phyloP scores from a whole-genome alignment of 2,113 vertebrate species.

The Channa argus region DNA sequence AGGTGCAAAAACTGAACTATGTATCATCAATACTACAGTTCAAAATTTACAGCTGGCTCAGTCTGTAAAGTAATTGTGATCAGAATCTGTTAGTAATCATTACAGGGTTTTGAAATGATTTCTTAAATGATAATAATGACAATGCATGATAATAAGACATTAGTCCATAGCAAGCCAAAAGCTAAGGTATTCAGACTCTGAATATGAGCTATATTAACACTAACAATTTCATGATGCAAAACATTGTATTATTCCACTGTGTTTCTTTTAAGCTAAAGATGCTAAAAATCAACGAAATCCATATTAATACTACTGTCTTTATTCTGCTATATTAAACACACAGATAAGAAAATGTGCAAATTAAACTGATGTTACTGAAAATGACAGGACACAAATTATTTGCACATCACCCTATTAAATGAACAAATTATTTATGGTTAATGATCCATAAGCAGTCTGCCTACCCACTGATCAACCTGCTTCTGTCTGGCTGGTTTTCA shows the following conservation, averaged over 20 bases:
- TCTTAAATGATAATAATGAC: not conserved
- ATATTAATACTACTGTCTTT: not conserved
- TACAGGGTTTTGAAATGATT: not conserved
- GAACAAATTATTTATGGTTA: constrained; percentile 17
- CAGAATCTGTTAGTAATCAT: not conserved
- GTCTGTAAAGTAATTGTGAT: not conserved
- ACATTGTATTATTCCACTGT: too few relatives aligned
- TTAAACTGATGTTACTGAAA: not conserved
- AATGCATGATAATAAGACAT: too few relatives aligned
- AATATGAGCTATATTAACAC: too few relatives aligned
- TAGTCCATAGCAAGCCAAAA: too few relatives aligned
- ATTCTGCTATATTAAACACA: not conserved
- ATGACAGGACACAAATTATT: not conserved
- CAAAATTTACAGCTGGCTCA: not conserved
- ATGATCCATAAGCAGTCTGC: constrained; percentile 2
- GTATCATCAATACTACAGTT: too few relatives aligned
- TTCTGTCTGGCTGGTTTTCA: not conserved
- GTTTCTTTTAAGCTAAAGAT: too few relatives aligned
- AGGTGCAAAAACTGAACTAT: not conserved
- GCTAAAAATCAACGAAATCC: not conserved
- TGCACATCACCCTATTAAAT: not conserved
- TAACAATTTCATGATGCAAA: too few relatives aligned
- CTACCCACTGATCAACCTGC: not conserved
- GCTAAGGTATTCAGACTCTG: too few relatives aligned
- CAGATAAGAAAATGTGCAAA: not conserved